These are phyloP conservation scores for Alsophila aescularia DNA, from an alignment of 2,888 invertebrate genomes.

Conservation along the genomic window DNA sequence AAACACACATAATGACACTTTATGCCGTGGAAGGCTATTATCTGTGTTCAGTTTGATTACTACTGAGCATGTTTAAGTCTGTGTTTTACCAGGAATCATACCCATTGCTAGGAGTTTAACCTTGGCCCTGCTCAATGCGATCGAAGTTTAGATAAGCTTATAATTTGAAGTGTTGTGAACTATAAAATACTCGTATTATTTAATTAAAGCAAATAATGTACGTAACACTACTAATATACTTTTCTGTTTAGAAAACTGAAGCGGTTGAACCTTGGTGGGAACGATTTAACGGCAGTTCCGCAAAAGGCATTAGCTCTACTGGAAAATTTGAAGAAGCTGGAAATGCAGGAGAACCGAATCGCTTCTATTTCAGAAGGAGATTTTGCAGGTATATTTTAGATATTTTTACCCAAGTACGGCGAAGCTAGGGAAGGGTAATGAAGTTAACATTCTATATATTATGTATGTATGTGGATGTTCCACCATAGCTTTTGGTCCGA, in stretches of 20 bases:
- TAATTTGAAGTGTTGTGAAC: background rate
- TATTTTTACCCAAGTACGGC: too few species aligned
- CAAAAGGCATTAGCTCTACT: constrained; percentile 92
- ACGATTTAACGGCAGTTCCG: constrained; percentile 90
- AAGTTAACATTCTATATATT: too few species aligned
- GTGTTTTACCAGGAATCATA: constrained; percentile 6
- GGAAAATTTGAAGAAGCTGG: constrained; percentile 92
- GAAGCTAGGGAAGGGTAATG: too few species aligned
- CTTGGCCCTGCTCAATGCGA: constrained; percentile 2
- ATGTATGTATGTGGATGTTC: too few species aligned
- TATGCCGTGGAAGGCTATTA: constrained; percentile 5
- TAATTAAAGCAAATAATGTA: background rate
- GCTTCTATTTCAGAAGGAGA: constrained; percentile 91
- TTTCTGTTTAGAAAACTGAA: constrained; percentile 88
- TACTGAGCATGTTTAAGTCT: background rate
- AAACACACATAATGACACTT: constrained; percentile 20
- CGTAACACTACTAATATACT: background rate
- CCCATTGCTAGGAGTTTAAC: background rate
- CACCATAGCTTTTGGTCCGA: too few species aligned
- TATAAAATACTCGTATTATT: background rate
- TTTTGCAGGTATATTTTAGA: constrained; percentile 88
- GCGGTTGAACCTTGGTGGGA: constrained; percentile 93
- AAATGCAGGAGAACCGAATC: constrained; percentile 94
- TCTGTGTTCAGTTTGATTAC: constrained; percentile 14
- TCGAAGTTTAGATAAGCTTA: constrained; percentile 3